Base-by-base conservation (phyloP, 1,140 invertebrate species). In the Archivesica marissinica region DNA sequence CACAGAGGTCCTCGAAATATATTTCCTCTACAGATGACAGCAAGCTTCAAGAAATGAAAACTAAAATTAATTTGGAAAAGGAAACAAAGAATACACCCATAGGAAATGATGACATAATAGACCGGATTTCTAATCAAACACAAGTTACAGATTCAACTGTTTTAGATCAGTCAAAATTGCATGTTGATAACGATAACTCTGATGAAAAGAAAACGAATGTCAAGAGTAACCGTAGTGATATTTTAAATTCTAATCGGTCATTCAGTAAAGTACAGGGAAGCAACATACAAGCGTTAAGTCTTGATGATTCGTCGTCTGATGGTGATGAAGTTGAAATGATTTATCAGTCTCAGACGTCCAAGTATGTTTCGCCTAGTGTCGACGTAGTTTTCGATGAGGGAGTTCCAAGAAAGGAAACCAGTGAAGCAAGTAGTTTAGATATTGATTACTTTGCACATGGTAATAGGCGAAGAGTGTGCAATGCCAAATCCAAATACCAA, bases 251-350 rank as follows among this genome's bases (percentile, higher is more conserved):
- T n/a, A n/a, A n/a, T n/a, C n/a, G n/a, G n/a, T n/a, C n/a, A n/a
- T 7, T 4, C 44, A 30, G 9, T 33, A 50, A 66, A 9, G 35
- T 35, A n/a, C 0, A 64, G n/a, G 47, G 11, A 52, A 54, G 28
- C 13, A 39, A 2, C 0, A n/a, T 79, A 20, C 47, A n/a, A 20
- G 70, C 23, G 44, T 70, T 64, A 35, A 64, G 52, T 4, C 2
- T 9, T 41, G 64, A 54, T 4, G 52, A 44, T 20, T 75, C 54
- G n/a, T 83, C 80, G 4, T 25, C 64, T 0, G 70, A 61, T 35
- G 80, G 66, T 28, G 80, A 75, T 17, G 68, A 72, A 13, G 70
- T 83, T 33, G 80, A 83, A 47, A 83, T 83, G 80, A 74, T 83
- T 11, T 83, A 83, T 64, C 66, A 83, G 50, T 74, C 78, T 25